These are phyloP conservation scores for Cherax destructor DNA, from an alignment of 1,140 invertebrate species.

Conservation along the genomic window DNA sequence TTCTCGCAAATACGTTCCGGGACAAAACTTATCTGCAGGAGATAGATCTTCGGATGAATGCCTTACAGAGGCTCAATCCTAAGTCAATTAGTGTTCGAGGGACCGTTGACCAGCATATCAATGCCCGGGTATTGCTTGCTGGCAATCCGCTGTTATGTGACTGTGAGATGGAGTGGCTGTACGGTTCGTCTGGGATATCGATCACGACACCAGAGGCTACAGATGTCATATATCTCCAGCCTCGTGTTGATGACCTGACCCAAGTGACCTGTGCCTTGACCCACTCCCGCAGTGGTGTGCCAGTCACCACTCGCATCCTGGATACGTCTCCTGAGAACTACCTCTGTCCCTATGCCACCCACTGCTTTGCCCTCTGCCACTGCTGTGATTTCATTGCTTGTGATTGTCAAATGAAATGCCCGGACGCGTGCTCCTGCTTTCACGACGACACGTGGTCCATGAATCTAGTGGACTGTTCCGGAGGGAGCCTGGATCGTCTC, in stretches of 20 bases:
- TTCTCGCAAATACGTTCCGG: slow-evolving; percentile 88
- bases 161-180: slow-evolving; percentile 89
- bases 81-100: slow-evolving; percentile 85
- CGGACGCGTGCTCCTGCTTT: slow-evolving; percentile 92
- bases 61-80: slow-evolving; percentile 83
- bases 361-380: slow-evolving; percentile 94
- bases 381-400: slow-evolving; percentile 96
- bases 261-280: slow-evolving; percentile 78
- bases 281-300: slow-evolving; percentile 74
- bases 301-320: slow-evolving; percentile 75
- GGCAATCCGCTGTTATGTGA: slow-evolving; percentile 93
- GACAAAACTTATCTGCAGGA: slow-evolving; percentile 88
- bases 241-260: slow-evolving; percentile 89
- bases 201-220: slow-evolving; percentile 81
- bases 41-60: slow-evolving; percentile 92
- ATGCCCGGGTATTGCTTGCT: slow-evolving; percentile 92
- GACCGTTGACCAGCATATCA: slow-evolving; percentile 82
- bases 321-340: slow-evolving; percentile 90
- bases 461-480: slow-evolving; percentile 92
- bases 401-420: slow-evolving; percentile 96
- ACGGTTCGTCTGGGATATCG: slow-evolving; percentile 87
- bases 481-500: slow-evolving; percentile 83
- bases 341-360: slow-evolving; percentile 92
- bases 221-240: slow-evolving; percentile 82
- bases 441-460: slow-evolving; percentile 94